Conservation (phyloP, 2,113 vertebrate genomes). For the Saguinus midas region DNA sequence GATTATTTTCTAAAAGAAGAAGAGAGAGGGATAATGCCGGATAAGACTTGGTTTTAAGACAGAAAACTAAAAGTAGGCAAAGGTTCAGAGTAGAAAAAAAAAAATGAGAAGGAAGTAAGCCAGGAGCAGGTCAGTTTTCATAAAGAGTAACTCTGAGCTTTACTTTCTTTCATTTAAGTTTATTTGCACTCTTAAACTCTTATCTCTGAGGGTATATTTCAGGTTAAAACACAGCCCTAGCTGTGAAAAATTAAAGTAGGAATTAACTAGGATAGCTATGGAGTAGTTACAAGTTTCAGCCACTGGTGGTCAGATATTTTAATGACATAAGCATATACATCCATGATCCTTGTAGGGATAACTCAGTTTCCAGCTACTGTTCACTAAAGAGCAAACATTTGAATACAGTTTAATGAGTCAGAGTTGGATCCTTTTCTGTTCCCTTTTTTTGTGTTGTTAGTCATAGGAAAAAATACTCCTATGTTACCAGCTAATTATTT, state of each 20-base stretch:
- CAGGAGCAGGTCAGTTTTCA: conserved; percentile 31
- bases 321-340: not conserved
- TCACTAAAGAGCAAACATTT: conserved; percentile 17
- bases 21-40: not conserved
- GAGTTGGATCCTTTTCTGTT: conserved; percentile 42
- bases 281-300: conserved; percentile 26
- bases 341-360: not conserved
- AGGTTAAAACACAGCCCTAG: conserved; percentile 40
- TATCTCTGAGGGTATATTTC: conserved; percentile 5
- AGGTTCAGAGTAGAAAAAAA: not conserved
- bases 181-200: conserved; percentile 47
- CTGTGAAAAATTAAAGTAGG: conserved; percentile 55
- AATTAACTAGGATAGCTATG: conserved; percentile 15
- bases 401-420: conserved; percentile 45
- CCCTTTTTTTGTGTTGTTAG: conserved; percentile 35
- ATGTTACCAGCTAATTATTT: conserved; percentile 62
- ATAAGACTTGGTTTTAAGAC: not conserved
- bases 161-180: conserved; percentile 19
- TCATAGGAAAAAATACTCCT: conserved; percentile 36
- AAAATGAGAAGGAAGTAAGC: conserved; percentile 28
- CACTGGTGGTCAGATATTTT: conserved; percentile 10
- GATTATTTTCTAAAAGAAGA: conserved; percentile 57
- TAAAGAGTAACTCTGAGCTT: conserved; percentile 37
- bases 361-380: conserved; percentile 38
- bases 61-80: conserved; percentile 31